Percentiles rank a stretch among this genome's conserved stretches.
Evolutionary conservation across 2,888 invertebrate species (phyloP).

Genomic region (Acleris sparsana): DNA sequence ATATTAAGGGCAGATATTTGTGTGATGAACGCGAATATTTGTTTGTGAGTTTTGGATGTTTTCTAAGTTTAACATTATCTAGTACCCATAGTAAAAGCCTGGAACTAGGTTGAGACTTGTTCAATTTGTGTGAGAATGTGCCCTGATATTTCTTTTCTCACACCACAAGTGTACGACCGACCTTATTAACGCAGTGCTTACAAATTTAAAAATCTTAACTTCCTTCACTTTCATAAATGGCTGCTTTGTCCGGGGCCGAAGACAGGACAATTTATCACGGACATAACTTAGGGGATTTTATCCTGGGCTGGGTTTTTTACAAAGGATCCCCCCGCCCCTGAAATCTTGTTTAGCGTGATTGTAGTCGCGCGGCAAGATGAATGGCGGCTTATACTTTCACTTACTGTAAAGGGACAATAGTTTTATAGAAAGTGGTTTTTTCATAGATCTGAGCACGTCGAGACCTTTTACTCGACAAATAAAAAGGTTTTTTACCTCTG

Average conservation of each 20-base stretch:
- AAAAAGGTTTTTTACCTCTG: no score
- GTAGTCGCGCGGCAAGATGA: slow-evolving; percentile 26
- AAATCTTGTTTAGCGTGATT: slow-evolving; percentile 33
- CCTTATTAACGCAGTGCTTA: slow-evolving; percentile 21
- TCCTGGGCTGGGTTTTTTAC: slow-evolving; percentile 24
- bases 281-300: slow-evolving; percentile 36
- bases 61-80: no score
- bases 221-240: slow-evolving; percentile 27
- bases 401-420: slow-evolving; percentile 24
- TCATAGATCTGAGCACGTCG: no score
- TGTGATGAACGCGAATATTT: no score
- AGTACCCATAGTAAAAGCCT: no score
- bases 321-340: slow-evolving; percentile 23
- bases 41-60: no score
- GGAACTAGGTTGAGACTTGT: no score
- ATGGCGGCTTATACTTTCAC: slow-evolving; percentile 34
- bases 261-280: slow-evolving; percentile 33
- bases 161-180: neutral
- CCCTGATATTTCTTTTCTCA: neutral
- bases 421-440: no score
- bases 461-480: no score
- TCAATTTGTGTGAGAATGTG: no score
- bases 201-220: slow-evolving; percentile 28
- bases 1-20: no score
- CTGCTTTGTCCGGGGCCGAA: slow-evolving; percentile 21